phyloP scores from a whole-genome alignment of 2,113 vertebrate genomes.

The Ptilorrhoa leucosticta region DNA sequence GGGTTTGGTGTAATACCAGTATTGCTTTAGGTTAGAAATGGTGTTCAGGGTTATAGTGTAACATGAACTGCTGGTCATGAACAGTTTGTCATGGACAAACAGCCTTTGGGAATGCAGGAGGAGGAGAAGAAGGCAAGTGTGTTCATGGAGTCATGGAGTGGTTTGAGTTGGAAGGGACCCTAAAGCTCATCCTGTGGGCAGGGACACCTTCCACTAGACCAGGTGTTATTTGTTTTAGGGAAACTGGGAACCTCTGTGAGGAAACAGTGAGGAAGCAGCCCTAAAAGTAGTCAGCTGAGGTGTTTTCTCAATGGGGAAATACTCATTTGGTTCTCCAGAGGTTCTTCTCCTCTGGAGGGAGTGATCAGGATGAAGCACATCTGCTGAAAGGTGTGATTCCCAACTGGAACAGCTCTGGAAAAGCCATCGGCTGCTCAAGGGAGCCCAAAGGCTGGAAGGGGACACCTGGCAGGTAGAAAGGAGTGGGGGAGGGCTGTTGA shows the following conservation, averaged over 20 bases:
- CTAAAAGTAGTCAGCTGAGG: neutral
- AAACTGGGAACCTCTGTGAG: neutral
- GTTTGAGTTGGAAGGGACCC: neutral
- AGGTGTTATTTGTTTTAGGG: neutral
- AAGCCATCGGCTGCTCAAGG: neutral
- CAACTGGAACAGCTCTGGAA: neutral
- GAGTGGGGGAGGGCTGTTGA: neutral
- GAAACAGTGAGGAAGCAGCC: neutral
- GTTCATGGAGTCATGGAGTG: neutral
- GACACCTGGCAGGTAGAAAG: neutral
- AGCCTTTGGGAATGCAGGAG: neutral
- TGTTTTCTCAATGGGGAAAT: neutral
- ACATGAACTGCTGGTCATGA: neutral
- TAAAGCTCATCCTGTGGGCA: neutral
- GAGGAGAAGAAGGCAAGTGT: neutral
- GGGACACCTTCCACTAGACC: neutral
- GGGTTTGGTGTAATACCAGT: neutral
- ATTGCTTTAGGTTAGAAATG: neutral
- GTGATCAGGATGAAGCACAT: neutral
- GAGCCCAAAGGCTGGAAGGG: neutral
- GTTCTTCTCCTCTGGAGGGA: neutral
- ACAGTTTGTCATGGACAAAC: neutral
- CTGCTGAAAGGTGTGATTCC: neutral
- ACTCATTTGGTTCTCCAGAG: neutral
- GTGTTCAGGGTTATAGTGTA: neutral